A percentile compares a stretch with the other conserved stretches of the same genome.
These are phyloP conservation scores for Oryzias celebensis DNA, from an alignment of 2,113 vertebrate species.

Conservation along the genomic window DNA sequence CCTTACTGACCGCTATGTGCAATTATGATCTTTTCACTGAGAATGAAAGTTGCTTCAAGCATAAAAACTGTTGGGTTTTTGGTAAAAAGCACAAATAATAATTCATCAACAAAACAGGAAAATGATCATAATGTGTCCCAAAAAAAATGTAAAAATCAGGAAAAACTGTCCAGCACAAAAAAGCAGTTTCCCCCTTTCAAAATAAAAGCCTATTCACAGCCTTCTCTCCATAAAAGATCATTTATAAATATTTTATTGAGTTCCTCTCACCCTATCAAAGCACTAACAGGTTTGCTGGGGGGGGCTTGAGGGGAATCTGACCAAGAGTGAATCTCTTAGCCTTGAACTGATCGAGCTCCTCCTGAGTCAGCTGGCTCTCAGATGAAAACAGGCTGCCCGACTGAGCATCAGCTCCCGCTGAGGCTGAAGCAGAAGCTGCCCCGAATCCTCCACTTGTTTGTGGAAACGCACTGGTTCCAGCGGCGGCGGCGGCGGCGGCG, in stretches of 20 bases:
- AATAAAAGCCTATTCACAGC: neutral
- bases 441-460: constrained; percentile 43
- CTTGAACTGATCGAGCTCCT: constrained; percentile 86
- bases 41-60: no score
- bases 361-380: constrained; percentile 77
- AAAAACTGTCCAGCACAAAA: no score
- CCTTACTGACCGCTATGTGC: no score
- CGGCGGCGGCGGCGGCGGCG: constrained; percentile 21
- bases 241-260: no score
- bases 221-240: no score
- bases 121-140: no score
- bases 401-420: constrained; percentile 14
- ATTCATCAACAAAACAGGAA: no score
- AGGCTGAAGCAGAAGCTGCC: neutral
- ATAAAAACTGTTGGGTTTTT: no score
- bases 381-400: constrained; percentile 79
- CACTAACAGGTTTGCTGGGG: constrained; percentile 80
- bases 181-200: no score
- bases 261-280: constrained; percentile 32
- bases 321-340: constrained; percentile 82
- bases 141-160: no score
- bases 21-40: no score
- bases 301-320: constrained; percentile 83
- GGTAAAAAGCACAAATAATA: no score
- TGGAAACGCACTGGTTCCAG: constrained; percentile 30